Evolutionary conservation across 2,797 vertebrate species (phyloP), one percentile per base, ranked within the genome.

Genomic region (Melanotaenia trifasciata): DNA sequence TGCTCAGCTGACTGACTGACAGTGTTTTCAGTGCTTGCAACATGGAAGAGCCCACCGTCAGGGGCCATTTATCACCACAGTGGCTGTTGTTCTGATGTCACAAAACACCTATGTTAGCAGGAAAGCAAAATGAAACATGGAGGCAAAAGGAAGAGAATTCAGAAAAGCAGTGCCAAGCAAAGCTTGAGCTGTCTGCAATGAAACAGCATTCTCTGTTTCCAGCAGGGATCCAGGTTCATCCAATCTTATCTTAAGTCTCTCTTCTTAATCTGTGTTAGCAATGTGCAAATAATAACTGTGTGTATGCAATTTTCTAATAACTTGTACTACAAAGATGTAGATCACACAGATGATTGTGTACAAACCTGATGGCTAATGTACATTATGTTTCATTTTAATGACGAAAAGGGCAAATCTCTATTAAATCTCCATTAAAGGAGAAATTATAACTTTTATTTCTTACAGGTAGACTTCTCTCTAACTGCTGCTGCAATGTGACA

Each of bases 141-240:
- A 92, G 89, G 91, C 87, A 50, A 90, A 90, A 84, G 85, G 86
- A 91, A 87, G 89, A 84, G 90, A 87, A 83, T 88, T 65, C 89
- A 93, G 90, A 84, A 92, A 89, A 92, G 92, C 91, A 89, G 90
- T 84, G 92, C 90, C 76, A 90, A 93, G 89, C 84, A 93, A 93
- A 92, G 92, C 85, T 90, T 83, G 90, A 90, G 86, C 86, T 86
- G 84, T 92, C 93, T 93, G 94, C 94, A 92, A 87, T 90, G 93
- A 94, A 94, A 94, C 91, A 91, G 84, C 84, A 51, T 89, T 91
- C 93, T 90, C 93, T 93, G 94, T 94, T 95, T 95, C 93, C 90
- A 91, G 93, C 92, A 93, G 90, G 92, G 94, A 95, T 95, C 91
- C 94, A 95, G 93, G 94, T 93, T 92, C 92, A 89, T 93, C 89